Conservation (phyloP, 2,797 vertebrate species). For the Rousettus madagascariensis region DNA sequence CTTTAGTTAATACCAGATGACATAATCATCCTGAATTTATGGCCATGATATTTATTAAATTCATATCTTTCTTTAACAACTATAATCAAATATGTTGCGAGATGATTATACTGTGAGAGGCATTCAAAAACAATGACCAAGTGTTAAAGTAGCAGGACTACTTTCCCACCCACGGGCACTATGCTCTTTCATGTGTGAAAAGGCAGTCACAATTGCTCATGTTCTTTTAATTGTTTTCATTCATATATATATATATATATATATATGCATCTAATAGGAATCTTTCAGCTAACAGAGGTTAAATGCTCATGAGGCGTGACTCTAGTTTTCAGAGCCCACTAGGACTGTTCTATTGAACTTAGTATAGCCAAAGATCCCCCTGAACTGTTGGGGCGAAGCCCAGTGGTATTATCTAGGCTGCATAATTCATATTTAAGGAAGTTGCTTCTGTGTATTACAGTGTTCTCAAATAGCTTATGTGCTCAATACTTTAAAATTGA, state of each 20-base stretch:
- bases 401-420: not conserved
- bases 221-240: not conserved
- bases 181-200: not conserved
- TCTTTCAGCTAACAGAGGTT: not conserved
- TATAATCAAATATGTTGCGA: not conserved
- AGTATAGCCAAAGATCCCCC: not conserved
- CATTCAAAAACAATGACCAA: not conserved
- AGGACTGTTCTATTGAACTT: not conserved
- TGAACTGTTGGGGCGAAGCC: not conserved
- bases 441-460: not conserved
- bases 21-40: not conserved
- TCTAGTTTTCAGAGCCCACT: not conserved
- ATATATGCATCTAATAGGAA: not conserved
- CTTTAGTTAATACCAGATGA: not conserved
- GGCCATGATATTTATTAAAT: not conserved
- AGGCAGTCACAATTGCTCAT: not conserved
- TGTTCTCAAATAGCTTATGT: not conserved
- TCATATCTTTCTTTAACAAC: not conserved
- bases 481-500: not conserved
- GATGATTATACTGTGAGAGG: not conserved
- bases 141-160: not conserved
- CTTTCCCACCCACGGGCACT: not conserved
- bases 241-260: no score
- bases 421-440: constrained; percentile 7
- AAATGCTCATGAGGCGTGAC: not conserved